Base-by-base conservation (phyloP, 1,140 invertebrate species). In the Melipona quadrifasciata region DNA sequence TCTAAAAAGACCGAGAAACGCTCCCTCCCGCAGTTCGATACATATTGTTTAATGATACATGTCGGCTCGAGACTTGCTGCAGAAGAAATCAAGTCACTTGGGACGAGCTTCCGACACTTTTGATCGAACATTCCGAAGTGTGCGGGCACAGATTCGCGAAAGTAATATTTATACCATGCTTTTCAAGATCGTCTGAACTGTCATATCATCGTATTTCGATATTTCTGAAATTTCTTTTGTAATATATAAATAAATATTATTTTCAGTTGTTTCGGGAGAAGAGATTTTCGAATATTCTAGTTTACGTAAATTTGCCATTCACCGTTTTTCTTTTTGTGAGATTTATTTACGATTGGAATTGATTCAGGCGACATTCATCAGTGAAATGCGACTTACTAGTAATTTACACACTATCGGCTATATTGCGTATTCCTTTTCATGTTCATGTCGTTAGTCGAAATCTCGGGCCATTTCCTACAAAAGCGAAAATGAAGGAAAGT, bases 21-120 rank as follows among this genome's bases (percentile, higher is more conserved):
- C 55, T 81, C 79, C 79, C 34, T 81, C 70, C 79, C 55, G 79
- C 79, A 81, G 79, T 81, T 81, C 79, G 79, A 81, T 80, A 67
- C 64, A 64, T 64, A 73, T 17, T 61, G 53, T 64, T 72, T 73
- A 81, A 73, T 65, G 24, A 39, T 31, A 80, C 17, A 39, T 39
- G 47, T 76, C 31, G 53, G 27, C 73, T 67, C 47, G 19, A n/a
- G 67, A 65, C 17, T 47, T 27, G 58, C 39, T 67, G 21, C 67
- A 79, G 27, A 67, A 1, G 21, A 31, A 79, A 65, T 68, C 55
- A 68, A 27, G 12, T 34, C 21, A 47, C 21, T 79, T 55, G 74
- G 16, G 57, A 39, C 74, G 31, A 61, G 57, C 17, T 77, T 77
- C 51, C 39, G 58, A 64, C 24, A n/a, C 75, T 77, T 77, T 64